Evolutionary conservation across 1,140 invertebrate species (phyloP).

Genomic region (Camponotus vicinus): DNA sequence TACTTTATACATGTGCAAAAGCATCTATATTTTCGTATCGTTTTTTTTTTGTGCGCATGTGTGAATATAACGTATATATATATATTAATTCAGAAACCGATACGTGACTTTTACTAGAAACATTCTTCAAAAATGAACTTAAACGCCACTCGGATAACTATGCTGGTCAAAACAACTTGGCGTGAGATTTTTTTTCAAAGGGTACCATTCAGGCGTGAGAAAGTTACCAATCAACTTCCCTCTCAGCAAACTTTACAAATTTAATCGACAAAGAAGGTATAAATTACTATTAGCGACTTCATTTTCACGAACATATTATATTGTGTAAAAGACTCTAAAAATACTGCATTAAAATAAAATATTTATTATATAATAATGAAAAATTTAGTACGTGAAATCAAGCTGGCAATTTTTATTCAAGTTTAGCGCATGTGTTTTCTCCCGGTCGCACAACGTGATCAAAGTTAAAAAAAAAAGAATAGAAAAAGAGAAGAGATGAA

Average conservation of each 20-base stretch:
- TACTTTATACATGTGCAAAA: neutral
- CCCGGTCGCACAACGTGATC: neutral
- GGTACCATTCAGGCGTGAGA: constrained; percentile 51
- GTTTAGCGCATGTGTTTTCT: neutral
- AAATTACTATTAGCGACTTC: neutral
- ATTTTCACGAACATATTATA: neutral
- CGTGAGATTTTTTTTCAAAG: constrained; percentile 41
- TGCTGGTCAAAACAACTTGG: constrained; percentile 42
- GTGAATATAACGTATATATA: neutral
- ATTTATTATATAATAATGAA: neutral
- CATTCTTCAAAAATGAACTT: constrained; percentile 51
- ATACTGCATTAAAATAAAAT: neutral
- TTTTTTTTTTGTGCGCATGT: neutral
- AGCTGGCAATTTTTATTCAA: neutral
- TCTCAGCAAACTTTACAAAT: constrained; percentile 28
- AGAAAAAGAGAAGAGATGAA: too few relatives aligned
- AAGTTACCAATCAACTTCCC: constrained; percentile 48
- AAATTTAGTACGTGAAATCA: neutral
- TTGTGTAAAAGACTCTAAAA: neutral
- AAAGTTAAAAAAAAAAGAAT: neutral
- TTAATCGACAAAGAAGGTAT: neutral
- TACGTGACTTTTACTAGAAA: constrained; percentile 51
- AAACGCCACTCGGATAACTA: constrained; percentile 23
- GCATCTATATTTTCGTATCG: neutral
- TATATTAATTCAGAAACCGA: constrained; percentile 21